Conservation (phyloP, 2,113 vertebrate genomes). For the Lophotis ruficrista region DNA sequence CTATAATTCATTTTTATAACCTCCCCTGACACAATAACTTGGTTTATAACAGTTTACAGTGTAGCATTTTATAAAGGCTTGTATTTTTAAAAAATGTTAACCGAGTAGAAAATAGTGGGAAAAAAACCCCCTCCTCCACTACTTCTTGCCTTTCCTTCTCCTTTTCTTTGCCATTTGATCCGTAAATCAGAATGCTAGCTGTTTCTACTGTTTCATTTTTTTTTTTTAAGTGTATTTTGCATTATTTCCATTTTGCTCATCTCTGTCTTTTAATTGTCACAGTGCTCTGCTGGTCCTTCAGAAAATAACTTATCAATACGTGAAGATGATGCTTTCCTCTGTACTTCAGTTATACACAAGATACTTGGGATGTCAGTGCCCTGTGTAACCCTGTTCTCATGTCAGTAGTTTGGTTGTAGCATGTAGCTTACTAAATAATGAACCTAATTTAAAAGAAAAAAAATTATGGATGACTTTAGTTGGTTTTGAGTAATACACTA, state of each 20-base stretch:
- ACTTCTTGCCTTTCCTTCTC: background rate
- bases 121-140: background rate
- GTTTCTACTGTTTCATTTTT: background rate
- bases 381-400: background rate
- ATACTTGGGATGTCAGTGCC: background rate
- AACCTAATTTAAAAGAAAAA: background rate
- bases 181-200: background rate
- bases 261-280: background rate
- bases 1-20: conserved; percentile 31
- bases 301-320: background rate
- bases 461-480: background rate
- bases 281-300: background rate
- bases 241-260: background rate
- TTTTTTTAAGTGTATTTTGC: background rate
- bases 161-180: background rate
- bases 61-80: conserved; percentile 31
- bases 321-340: background rate
- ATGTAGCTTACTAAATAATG: background rate
- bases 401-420: background rate
- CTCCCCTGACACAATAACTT: background rate
- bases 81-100: background rate
- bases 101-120: background rate
- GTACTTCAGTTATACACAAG: background rate
- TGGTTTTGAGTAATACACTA: background rate
- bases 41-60: conserved; percentile 4